Base-by-base conservation (phyloP, 1,140 invertebrate genomes). In the Procambarus clarkii region DNA sequence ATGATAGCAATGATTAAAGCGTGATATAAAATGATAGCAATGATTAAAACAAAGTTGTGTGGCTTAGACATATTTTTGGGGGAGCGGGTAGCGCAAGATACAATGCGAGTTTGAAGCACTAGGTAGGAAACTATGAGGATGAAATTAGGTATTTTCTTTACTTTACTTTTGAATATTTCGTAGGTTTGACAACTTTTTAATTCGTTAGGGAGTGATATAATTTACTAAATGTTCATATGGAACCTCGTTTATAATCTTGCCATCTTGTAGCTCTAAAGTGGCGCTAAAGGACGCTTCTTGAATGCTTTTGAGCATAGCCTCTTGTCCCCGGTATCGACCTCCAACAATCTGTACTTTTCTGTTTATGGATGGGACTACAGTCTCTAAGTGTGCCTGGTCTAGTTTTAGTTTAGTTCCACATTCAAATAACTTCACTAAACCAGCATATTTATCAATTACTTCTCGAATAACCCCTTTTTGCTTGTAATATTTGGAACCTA, bases 361-460 rank as follows among this genome's bases (percentile, higher is more conserved):
- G 44, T 92, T 98, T 88, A 97, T 94, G 0, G 97, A 97, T 34
- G 99, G 99, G 94, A 99, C 98, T 0, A 99, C 98, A 0, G 98
- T 99, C 95, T 99, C 98, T 90, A 99, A 94, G 94, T 99, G 97
- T 87, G 97, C 96, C 95, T 99, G 97, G 94, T 97, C 97, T 4
- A 98, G 94, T 95, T 97, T 97, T 2, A 98, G 93, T 92, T 97
- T 96, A 91, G 96, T 95, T 95, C 97, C 88, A 0, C 96, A 96
- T 86, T 98, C 97, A 4, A 97, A 94, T 88, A 99, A 95, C 94
- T 97, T 97, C 0, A 99, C 96, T 93, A 98, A 96, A 0, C 96
- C 98, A 2, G 95, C 96, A 95, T 98, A 98, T 88, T 96, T 96
- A 92, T 98, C 97, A 0, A 97, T 94, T 0, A 99, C 96, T 92